Conservation (phyloP, 2,113 vertebrate species). For the Aix galericulata region DNA sequence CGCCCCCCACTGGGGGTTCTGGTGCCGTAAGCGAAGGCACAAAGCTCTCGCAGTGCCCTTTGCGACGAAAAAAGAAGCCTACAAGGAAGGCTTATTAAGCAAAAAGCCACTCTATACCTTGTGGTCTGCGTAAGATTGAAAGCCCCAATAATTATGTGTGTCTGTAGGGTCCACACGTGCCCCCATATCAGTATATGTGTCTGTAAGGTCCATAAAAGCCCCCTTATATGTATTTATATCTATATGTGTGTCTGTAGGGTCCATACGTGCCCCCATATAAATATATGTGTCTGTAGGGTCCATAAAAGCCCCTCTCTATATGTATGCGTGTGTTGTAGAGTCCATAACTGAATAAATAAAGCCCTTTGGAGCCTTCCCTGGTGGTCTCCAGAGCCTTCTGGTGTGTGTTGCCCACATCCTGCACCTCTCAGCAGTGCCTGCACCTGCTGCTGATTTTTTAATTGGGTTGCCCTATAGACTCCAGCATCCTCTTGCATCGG, state of each 20-base stretch:
- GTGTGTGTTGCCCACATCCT: background rate
- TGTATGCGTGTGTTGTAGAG: too few relatives aligned
- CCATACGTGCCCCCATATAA: too few relatives aligned
- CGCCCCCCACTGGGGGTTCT: accelerated
- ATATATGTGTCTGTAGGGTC: too few relatives aligned
- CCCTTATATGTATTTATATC: too few relatives aligned
- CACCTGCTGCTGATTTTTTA: slow-evolving; percentile 9
- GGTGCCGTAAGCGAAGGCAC: accelerated
- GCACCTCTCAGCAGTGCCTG: background rate
- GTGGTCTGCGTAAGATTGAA: too few relatives aligned
- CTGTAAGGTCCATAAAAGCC: too few relatives aligned
- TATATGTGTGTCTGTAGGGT: too few relatives aligned
- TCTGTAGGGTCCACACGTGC: too few relatives aligned
- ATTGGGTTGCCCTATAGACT: slow-evolving; percentile 2
- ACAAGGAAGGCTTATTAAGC: accelerated
- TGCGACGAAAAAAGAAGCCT: accelerated
- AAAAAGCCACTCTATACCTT: accelerated
- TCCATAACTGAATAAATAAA: too few relatives aligned
- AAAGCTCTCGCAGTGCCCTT: background rate
- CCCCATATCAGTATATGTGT: too few relatives aligned
- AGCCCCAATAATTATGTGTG: too few relatives aligned
- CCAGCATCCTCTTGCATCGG: slow-evolving; percentile 11
- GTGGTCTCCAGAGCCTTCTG: background rate
- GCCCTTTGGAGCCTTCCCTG: background rate
- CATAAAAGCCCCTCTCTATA: too few relatives aligned